Evolutionary conservation across 2,797 vertebrate species (phyloP).

Genomic region (Artibeus lituratus): DNA sequence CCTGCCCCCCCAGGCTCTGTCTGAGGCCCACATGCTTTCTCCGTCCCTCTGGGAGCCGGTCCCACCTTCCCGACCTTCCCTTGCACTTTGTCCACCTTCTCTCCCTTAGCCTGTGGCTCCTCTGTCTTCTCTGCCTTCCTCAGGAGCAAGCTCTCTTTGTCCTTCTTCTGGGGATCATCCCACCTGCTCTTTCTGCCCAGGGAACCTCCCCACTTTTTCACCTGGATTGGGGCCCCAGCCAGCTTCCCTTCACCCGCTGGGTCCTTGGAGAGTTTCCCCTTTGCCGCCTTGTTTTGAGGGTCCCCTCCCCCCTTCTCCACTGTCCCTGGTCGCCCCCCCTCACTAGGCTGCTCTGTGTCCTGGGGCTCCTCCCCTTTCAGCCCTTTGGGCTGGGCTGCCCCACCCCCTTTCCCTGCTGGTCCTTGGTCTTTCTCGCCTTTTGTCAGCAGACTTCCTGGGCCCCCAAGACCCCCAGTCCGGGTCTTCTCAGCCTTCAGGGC

Average conservation of each 20-base stretch:
- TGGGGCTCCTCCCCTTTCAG: background rate
- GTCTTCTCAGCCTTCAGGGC: background rate
- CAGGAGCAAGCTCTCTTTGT: background rate
- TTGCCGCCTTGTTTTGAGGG: background rate
- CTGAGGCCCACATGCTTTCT: conserved; percentile 70
- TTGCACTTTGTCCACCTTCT: background rate
- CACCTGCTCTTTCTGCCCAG: conserved; percentile 9
- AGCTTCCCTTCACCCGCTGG: background rate
- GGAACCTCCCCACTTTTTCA: conserved; percentile 14
- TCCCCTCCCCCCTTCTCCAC: background rate
- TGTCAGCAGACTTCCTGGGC: background rate
- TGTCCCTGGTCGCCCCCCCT: background rate
- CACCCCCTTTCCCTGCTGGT: background rate
- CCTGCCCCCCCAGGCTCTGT: background rate
- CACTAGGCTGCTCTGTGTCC: background rate
- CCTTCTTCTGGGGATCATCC: background rate
- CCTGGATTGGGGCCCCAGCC: background rate
- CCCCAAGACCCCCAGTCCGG: background rate
- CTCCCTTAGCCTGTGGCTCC: background rate
- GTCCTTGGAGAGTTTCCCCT: background rate
- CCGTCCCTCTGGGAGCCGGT: conserved; percentile 67
- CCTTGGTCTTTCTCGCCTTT: background rate
- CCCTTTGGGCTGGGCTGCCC: conserved; percentile 37
- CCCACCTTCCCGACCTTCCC: background rate
- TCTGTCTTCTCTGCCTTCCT: background rate